These are phyloP conservation scores for Anoplolepis gracilipes DNA, from an alignment of 1,140 invertebrate species.

Conservation along the genomic window DNA sequence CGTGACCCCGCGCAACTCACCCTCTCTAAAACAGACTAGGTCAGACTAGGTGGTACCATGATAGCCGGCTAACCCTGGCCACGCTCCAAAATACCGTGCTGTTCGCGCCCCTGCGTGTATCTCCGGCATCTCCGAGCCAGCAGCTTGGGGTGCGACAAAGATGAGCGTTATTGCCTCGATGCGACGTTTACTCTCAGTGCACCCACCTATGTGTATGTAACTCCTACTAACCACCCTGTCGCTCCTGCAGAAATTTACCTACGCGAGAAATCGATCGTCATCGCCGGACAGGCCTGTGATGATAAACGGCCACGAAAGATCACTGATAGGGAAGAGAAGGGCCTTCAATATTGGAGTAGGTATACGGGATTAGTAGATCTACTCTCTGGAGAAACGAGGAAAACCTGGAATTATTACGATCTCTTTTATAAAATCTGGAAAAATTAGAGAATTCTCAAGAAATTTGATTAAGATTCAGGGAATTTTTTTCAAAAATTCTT, in stretches of 20 bases:
- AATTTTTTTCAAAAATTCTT: too few species aligned
- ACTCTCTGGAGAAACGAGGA: too few species aligned
- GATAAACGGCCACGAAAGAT: slow-evolving; percentile 2
- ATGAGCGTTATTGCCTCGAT: slow-evolving; percentile 70
- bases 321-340: neutral
- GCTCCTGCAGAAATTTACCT: slow-evolving; percentile 41
- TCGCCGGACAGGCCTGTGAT: slow-evolving; percentile 23
- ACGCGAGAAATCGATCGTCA: slow-evolving; percentile 40
- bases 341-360: neutral
- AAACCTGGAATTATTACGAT: too few species aligned
- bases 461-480: too few species aligned
- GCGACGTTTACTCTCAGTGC: slow-evolving; percentile 22
- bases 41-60: slow-evolving; percentile 38
- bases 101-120: slow-evolving; percentile 64
- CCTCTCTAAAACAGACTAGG: too few species aligned
- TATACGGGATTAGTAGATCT: too few species aligned
- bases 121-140: slow-evolving; percentile 72
- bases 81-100: slow-evolving; percentile 70
- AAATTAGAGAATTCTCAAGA: too few species aligned
- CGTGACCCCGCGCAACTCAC: slow-evolving; percentile 45
- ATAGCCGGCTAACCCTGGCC: slow-evolving; percentile 61
- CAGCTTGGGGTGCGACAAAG: slow-evolving; percentile 65
- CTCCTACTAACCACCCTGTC: slow-evolving; percentile 38
- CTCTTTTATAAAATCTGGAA: too few species aligned
- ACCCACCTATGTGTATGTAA: slow-evolving; percentile 15